Evolutionary conservation across 1,140 invertebrate genomes (phyloP).

Genomic region (Drosophila truncata): DNA sequence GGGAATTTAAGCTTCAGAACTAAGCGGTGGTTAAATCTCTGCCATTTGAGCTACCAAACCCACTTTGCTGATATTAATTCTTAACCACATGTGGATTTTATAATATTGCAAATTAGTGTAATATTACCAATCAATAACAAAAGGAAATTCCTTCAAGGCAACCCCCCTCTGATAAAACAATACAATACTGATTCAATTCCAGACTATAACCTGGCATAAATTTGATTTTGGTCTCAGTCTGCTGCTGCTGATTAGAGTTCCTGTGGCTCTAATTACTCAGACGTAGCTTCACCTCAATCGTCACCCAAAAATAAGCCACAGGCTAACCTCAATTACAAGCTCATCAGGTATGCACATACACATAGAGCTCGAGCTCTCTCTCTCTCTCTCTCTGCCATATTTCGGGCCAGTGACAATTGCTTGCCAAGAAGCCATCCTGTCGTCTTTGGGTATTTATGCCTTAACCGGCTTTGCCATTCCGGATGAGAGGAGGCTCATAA

Average conservation of each 20-base stretch:
- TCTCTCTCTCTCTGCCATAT: conserved; percentile 23
- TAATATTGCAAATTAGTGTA: not conserved
- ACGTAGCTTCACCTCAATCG: conserved; percentile 6
- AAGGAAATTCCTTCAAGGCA: not conserved
- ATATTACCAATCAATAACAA: not conserved
- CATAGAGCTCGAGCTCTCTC: no score
- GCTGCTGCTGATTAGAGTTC: conserved; percentile 16
- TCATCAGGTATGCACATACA: conserved; percentile 52
- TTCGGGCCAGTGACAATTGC: conserved; percentile 38
- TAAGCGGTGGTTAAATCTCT: not conserved
- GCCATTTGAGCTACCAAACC: conserved; percentile 5
- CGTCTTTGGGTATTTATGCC: conserved; percentile 28
- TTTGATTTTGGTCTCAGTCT: not conserved
- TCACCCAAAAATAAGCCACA: conserved; percentile 41
- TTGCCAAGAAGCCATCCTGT: conserved; percentile 36
- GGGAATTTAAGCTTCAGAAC: not conserved
- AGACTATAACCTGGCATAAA: not conserved
- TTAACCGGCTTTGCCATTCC: conserved; percentile 28
- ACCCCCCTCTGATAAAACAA: not conserved
- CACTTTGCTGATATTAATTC: not conserved
- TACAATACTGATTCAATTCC: not conserved
- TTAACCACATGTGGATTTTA: not conserved
- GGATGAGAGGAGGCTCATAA: conserved; percentile 45
- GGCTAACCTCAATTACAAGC: conserved; percentile 53
- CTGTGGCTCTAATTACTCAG: conserved; percentile 30